These are phyloP conservation scores for Apamea epomidion DNA, from an alignment of 2,888 invertebrate species.

Conservation along the genomic window DNA sequence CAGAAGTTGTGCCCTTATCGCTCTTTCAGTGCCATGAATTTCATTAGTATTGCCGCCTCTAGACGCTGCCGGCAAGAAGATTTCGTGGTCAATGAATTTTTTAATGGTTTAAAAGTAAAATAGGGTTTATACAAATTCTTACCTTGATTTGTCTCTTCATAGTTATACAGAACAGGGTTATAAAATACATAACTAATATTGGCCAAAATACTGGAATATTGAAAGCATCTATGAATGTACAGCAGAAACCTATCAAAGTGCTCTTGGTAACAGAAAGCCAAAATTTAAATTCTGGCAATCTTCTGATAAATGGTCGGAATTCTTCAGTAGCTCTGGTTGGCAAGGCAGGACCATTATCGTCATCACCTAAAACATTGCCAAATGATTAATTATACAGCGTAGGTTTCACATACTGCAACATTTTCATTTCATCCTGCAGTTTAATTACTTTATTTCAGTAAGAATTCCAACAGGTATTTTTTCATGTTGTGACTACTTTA, in stretches of 20 bases:
- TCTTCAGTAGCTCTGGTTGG: slow-evolving; percentile 99
- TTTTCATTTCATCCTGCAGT: not conserved
- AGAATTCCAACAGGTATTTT: not conserved
- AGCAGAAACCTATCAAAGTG: slow-evolving; percentile 96
- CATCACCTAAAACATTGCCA: slow-evolving; percentile 85
- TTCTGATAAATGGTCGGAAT: slow-evolving; percentile 98
- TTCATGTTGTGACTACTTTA: not conserved
- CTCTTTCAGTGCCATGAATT: no score
- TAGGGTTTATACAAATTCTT: slow-evolving; percentile 71
- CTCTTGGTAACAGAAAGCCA: slow-evolving; percentile 99
- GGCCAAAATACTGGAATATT: slow-evolving; percentile 99
- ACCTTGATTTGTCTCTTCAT: slow-evolving; percentile 99
- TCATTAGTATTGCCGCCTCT: not conserved
- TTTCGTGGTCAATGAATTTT: not conserved
- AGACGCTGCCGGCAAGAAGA: not conserved
- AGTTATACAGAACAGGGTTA: slow-evolving; percentile 99
- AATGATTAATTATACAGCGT: slow-evolving; percentile 35
- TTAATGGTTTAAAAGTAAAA: slow-evolving; percentile 2
- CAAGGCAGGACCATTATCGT: slow-evolving; percentile 96
- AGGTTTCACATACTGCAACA: not conserved
- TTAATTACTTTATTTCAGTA: not conserved
- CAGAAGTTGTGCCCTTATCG: not conserved
- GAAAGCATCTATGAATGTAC: slow-evolving; percentile 99
- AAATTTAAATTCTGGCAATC: slow-evolving; percentile 99
- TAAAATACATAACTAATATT: slow-evolving; percentile 99